phyloP scores from a whole-genome alignment of 2,888 invertebrate genomes.

The Biston stratarius region DNA sequence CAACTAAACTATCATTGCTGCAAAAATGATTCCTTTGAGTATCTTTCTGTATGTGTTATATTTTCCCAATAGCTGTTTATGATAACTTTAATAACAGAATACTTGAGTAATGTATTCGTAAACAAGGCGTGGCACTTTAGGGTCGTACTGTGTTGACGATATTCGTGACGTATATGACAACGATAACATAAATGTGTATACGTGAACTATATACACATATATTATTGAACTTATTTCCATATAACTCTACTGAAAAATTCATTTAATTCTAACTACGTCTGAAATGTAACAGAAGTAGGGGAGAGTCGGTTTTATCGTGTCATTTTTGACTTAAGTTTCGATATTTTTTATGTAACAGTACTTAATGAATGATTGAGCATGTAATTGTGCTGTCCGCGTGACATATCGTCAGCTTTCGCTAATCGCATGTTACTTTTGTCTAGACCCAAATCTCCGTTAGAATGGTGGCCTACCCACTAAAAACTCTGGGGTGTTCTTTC shows the following conservation, averaged over 20 bases:
- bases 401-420: too few species aligned
- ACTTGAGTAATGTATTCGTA: slow-evolving; percentile 31
- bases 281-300: too few species aligned
- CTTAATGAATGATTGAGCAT: too few species aligned
- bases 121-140: slow-evolving; percentile 45
- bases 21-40: neutral
- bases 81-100: slow-evolving; percentile 7
- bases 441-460: too few species aligned
- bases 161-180: slow-evolving; percentile 36
- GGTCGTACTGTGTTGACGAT: slow-evolving; percentile 44
- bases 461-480: too few species aligned
- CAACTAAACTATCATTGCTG: too few species aligned
- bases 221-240: slow-evolving; percentile 7
- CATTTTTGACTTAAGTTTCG: too few species aligned
- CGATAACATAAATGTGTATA: slow-evolving; percentile 14
- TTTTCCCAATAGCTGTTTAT: slow-evolving; percentile 4
- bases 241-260: neutral
- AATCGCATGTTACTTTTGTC: too few species aligned
- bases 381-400: too few species aligned
- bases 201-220: neutral
- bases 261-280: neutral
- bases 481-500: too few species aligned
- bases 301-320: too few species aligned
- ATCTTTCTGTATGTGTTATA: neutral
- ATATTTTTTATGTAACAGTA: too few species aligned